A percentile compares a stretch with the other conserved stretches of the same genome.
phyloP scores from a whole-genome alignment of 35 echinoderm and acorn worm genomes.

The Ptychodera flava region DNA sequence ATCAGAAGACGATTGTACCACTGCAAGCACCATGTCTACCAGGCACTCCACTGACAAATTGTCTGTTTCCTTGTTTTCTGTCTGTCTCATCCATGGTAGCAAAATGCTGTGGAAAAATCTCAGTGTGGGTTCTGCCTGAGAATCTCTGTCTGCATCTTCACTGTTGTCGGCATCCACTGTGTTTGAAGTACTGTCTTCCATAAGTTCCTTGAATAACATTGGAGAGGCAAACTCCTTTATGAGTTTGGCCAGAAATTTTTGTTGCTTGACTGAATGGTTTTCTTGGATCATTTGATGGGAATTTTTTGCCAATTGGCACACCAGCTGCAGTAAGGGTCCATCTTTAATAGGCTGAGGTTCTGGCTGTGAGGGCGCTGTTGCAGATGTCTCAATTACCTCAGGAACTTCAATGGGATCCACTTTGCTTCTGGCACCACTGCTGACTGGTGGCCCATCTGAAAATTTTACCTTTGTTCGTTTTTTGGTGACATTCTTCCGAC shows the following conservation, averaged over 20 bases:
- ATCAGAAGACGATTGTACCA: background rate
- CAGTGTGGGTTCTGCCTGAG: background rate
- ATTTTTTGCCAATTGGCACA: background rate
- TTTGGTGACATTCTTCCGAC: background rate
- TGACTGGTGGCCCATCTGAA: background rate
- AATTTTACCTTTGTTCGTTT: background rate
- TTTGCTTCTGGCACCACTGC: background rate
- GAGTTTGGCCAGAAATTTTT: background rate
- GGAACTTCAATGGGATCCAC: background rate
- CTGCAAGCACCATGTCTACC: slow-evolving; percentile 24
- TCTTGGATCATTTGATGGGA: background rate
- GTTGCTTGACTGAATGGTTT: background rate
- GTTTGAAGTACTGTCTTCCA: background rate
- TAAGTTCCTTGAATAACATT: slow-evolving; percentile 15
- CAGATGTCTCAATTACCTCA: background rate
- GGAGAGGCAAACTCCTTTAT: slow-evolving; percentile 5
- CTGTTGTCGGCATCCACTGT: background rate
- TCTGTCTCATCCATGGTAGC: slow-evolving; percentile 46
- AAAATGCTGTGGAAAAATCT: slow-evolving; percentile 35
- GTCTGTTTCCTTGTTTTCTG: background rate
- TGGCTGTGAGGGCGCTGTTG: background rate
- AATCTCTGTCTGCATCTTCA: background rate
- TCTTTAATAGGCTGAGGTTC: background rate
- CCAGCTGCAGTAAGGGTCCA: background rate
- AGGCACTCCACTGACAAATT: slow-evolving; percentile 6